Conservation (phyloP, 2,797 vertebrate genomes). For the Myotis pilosus region DNA sequence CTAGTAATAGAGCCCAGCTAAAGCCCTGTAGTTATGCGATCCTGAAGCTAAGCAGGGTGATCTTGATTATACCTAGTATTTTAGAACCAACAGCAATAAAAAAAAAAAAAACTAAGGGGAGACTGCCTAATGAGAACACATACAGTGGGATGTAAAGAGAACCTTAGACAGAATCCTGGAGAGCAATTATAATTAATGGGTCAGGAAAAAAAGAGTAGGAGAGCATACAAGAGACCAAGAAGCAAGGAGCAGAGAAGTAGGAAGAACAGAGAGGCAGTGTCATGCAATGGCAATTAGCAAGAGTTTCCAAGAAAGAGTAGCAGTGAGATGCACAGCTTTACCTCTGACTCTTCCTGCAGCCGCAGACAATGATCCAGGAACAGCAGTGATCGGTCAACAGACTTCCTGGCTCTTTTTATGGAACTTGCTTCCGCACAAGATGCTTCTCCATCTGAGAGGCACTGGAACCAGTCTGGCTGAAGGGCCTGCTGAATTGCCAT, state of each 20-base stretch:
- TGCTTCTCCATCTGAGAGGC: conserved; percentile 94
- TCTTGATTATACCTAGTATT: neutral
- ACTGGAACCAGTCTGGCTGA: conserved; percentile 96
- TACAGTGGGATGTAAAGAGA: neutral
- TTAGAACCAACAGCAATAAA: neutral
- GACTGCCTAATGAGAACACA: neutral
- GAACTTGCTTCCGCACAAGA: conserved; percentile 86
- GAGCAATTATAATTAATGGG: neutral
- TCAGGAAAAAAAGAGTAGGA: neutral
- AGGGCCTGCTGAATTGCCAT: conserved; percentile 91
- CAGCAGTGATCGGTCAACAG: conserved; percentile 93
- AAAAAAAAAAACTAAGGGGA: conserved; percentile 20
- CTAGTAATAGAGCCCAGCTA: neutral
- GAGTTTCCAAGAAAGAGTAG: neutral
- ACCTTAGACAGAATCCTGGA: neutral
- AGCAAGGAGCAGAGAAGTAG: neutral
- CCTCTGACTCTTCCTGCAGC: conserved; percentile 89
- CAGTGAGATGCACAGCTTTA: conserved; percentile 71
- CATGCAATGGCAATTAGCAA: neutral
- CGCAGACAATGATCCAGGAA: conserved; percentile 93
- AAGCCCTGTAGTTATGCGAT: neutral
- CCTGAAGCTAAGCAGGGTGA: neutral
- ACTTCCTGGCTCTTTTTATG: conserved; percentile 91
- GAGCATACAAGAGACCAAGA: neutral
- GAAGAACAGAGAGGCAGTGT: neutral